Conservation (phyloP, 1,140 invertebrate genomes). For the Drosophila serrata region DNA sequence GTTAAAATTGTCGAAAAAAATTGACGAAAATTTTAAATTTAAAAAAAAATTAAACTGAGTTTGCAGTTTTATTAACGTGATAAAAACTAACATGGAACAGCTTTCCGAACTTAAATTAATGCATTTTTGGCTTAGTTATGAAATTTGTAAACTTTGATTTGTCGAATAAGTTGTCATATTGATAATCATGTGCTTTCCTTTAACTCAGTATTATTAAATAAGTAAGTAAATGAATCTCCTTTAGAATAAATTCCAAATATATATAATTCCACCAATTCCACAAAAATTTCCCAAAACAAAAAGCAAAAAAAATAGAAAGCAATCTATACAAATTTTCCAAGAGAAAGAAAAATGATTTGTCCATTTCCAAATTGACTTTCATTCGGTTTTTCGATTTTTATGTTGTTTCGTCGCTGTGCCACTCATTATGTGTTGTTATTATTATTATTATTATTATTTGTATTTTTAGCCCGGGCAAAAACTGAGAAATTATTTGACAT, state of each 20-base stretch:
- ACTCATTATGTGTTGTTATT: constrained; percentile 13
- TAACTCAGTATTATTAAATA: neutral
- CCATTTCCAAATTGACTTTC: constrained; percentile 45
- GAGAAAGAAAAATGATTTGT: constrained; percentile 53
- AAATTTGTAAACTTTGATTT: too few relatives aligned
- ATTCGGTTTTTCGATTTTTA: constrained; percentile 41
- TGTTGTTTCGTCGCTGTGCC: constrained; percentile 1
- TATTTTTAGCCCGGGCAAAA: constrained; percentile 65
- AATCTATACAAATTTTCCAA: constrained; percentile 52
- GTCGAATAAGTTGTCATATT: too few relatives aligned
- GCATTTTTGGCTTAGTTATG: too few relatives aligned
- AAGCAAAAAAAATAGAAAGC: constrained; percentile 9
- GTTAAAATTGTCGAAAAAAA: too few relatives aligned
- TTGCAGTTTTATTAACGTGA: too few relatives aligned
- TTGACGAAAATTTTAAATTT: too few relatives aligned
- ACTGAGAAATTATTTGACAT: constrained; percentile 65
- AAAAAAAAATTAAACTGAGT: too few relatives aligned
- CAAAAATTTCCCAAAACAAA: neutral
- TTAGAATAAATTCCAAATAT: neutral
- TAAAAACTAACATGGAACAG: too few relatives aligned
- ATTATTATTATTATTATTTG: constrained; percentile 22
- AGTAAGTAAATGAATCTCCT: neutral
- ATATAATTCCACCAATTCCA: neutral
- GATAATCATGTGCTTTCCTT: too few relatives aligned
- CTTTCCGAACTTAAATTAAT: too few relatives aligned